Base-by-base conservation (phyloP, 2,888 invertebrate genomes). In the Leptinotarsa juncta region DNA sequence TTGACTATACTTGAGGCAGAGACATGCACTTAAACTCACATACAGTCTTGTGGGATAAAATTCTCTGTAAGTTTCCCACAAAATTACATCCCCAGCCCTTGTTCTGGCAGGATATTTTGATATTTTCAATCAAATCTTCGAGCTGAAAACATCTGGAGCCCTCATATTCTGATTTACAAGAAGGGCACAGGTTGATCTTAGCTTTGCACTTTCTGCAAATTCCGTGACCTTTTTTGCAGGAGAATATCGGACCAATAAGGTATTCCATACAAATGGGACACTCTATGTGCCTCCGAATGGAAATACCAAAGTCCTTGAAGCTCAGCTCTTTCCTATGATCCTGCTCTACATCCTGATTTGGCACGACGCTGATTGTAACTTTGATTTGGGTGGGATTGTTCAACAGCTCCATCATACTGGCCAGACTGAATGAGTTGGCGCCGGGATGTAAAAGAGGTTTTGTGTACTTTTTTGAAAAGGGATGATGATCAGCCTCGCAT, bases 211-310 rank as follows among this genome's bases (percentile, higher is more conserved):
- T 42, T 23, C 55, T 55, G 49, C 73, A 73, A n/a, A 73, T 23
- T 4, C 66, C 70, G 51, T 73, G 73, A 4, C 73, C 73, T 23
- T 65, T 73, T n/a, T 51, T n/a, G 16, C 73, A 74, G 15, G n/a
- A 53, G 23, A 66, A 74, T 48, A 74, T 74, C 1, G 73, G 73
- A 4, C 69, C 70, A 2, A 60, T 10, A 48, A 74, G 48, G 50
- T 74, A 74, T 20, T 60, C 67, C 67, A 62, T 66, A 42, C 73
- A 74, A 4, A 70, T 62, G 4, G 73, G 73, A 26, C 73, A 74
- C 32, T 67, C 66, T 48, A 67, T 49, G 42, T 62, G 69, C 50
- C 60, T 73, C 16, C 67, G 18, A 4, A 67, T 49, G 15, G 32
- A 49, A 62, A 50, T n/a, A n/a, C 42, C 32, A 16, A 32, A 15